Conservation (phyloP, 2,797 vertebrate species). For the Rhabdophis nuchalis region DNA sequence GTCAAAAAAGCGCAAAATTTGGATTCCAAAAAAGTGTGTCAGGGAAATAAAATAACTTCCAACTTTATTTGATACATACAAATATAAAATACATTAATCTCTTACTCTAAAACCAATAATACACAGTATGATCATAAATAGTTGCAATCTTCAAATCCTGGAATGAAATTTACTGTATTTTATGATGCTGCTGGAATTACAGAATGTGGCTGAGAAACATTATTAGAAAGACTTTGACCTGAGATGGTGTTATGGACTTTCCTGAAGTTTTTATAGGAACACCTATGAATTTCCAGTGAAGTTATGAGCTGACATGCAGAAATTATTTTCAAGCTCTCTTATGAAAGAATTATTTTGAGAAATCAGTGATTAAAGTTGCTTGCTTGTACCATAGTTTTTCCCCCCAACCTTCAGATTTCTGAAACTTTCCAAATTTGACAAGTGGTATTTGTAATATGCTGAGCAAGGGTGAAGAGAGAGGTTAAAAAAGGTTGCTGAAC, state of each 20-base stretch:
- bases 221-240: background rate
- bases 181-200: background rate
- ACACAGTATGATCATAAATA: background rate
- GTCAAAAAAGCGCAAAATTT: background rate
- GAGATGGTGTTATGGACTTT: background rate
- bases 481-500: background rate
- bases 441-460: background rate
- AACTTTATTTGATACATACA: background rate
- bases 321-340: background rate
- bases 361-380: background rate
- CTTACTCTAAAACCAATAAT: background rate
- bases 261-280: background rate
- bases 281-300: background rate
- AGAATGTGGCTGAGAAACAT: background rate
- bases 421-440: background rate
- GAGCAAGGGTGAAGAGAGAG: background rate
- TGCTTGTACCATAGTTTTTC: background rate
- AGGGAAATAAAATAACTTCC: background rate
- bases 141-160: background rate
- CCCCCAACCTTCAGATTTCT: background rate
- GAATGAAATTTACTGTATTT: background rate
- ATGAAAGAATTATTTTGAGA: background rate
- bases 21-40: background rate
- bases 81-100: background rate
- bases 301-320: background rate